These are phyloP conservation scores for Anolis apletophallus DNA, from an alignment of 2,797 vertebrate genomes.

Conservation along the genomic window DNA sequence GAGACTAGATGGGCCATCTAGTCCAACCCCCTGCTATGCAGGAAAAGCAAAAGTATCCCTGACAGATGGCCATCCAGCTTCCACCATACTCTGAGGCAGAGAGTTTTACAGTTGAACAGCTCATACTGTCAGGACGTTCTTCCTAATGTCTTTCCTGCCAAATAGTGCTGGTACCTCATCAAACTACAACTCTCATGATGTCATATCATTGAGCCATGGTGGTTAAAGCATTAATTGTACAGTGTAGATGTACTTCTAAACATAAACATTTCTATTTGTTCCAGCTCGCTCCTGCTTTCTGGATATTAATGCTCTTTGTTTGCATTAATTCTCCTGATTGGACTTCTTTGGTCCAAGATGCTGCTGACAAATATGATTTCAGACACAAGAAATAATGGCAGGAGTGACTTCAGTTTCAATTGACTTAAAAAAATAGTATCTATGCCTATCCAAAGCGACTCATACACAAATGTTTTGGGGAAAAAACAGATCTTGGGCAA, in stretches of 20 bases:
- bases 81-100: no score
- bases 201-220: no score
- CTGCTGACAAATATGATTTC: background rate
- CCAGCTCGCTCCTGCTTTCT: background rate
- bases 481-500: conserved; percentile 38
- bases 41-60: no score
- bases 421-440: background rate
- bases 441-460: conserved; percentile 13
- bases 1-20: no score
- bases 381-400: background rate
- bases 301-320: background rate
- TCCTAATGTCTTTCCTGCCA: no score
- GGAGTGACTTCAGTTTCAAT: background rate
- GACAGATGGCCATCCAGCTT: no score
- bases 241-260: background rate
- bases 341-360: background rate
- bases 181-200: no score
- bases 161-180: no score
- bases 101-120: no score
- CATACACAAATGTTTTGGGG: background rate
- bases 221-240: no score
- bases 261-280: background rate
- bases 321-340: background rate
- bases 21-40: no score
- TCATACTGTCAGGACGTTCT: no score